These are phyloP conservation scores for Halisarca cf. caerulea DNA, from an alignment of 37 sponge, comb jelly and placozoan species.

Conservation along the genomic window DNA sequence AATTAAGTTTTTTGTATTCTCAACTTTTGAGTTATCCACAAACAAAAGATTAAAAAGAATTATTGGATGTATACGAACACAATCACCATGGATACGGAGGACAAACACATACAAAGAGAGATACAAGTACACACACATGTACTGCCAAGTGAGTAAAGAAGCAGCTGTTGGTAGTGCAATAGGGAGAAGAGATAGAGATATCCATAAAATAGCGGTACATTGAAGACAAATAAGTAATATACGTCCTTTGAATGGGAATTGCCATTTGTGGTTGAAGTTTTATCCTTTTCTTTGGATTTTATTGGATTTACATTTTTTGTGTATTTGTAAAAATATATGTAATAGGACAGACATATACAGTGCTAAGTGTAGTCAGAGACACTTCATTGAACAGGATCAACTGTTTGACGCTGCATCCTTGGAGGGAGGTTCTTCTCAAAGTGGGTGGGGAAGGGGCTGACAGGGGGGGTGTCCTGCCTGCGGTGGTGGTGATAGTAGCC, in stretches of 20 bases:
- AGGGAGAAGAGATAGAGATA: background rate
- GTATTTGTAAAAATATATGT: background rate
- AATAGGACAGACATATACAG: background rate
- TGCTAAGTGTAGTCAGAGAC: background rate
- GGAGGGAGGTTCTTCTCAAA: slow-evolving; percentile 7
- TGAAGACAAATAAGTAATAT: too few relatives aligned
- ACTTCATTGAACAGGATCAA: background rate
- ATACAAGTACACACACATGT: background rate
- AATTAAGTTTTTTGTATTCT: too few relatives aligned
- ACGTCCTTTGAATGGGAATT: background rate
- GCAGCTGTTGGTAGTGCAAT: background rate
- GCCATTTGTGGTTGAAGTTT: slow-evolving; percentile 6
- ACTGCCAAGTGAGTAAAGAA: background rate
- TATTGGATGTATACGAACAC: background rate
- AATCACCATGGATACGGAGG: background rate
- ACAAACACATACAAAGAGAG: background rate
- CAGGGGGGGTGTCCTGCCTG: background rate
- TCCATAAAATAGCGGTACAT: background rate
- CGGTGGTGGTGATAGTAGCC: too few relatives aligned
- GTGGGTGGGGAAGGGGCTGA: background rate
- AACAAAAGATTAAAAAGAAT: too few relatives aligned
- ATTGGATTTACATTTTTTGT: background rate
- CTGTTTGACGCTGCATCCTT: background rate
- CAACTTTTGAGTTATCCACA: too few relatives aligned
- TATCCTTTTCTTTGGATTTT: background rate